Evolutionary conservation across 2,797 vertebrate genomes (phyloP).

Genomic region (Rousettus madagascariensis): DNA sequence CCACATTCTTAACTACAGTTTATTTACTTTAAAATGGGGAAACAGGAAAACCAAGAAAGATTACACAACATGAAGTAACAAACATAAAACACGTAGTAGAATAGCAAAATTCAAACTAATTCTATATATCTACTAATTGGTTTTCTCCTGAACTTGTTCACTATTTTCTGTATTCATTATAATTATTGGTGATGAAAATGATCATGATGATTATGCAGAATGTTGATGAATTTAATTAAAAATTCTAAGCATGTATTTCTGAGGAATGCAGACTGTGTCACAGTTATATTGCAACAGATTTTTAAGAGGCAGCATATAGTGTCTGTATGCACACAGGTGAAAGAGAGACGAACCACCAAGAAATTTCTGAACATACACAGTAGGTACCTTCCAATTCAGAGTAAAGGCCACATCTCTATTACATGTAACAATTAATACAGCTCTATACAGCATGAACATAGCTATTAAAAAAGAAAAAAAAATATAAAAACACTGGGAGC

Average conservation of each 20-base stretch:
- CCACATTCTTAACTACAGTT: conserved; percentile 36
- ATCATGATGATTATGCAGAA: conserved; percentile 4
- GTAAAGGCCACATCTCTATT: not conserved
- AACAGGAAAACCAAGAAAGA: conserved; percentile 57
- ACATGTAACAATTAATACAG: not conserved
- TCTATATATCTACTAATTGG: not conserved
- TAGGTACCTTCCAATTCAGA: not conserved
- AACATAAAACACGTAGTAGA: not conserved
- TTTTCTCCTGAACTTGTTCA: not conserved
- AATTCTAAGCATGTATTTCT: not conserved
- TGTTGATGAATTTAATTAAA: conserved; percentile 43
- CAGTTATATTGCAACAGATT: not conserved
- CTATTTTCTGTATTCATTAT: conserved; percentile 33
- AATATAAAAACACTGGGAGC: not conserved
- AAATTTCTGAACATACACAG: not conserved
- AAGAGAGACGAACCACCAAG: not conserved
- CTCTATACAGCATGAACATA: not conserved
- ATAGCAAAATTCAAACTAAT: conserved; percentile 30
- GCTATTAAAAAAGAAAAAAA: not conserved
- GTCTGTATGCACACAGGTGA: not conserved
- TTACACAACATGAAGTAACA: conserved; percentile 58
- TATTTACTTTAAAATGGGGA: conserved; percentile 67
- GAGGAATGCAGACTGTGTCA: not conserved
- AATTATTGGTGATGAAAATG: conserved; percentile 47
- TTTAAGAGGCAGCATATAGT: not conserved